Evolutionary conservation across 2,113 vertebrate species (phyloP), one percentile per base, ranked within the genome.

Genomic region (Polypterus senegalus): DNA sequence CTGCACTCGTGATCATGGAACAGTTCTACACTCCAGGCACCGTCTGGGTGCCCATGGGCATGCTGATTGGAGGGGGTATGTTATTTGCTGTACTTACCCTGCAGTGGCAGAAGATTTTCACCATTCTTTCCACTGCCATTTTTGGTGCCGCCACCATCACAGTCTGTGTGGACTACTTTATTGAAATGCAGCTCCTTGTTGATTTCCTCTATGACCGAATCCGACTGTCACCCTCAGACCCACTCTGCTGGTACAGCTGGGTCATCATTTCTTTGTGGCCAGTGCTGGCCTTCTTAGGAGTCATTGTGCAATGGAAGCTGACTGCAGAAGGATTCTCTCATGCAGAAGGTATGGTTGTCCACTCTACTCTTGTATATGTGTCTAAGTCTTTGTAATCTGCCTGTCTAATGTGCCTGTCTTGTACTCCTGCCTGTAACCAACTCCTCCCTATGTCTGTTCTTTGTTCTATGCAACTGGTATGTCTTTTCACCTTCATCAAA

Each of bases 241-340:
- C 78, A 3, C 86, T 89, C 60, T 93, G 92, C 85, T 94, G 91
- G 89, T 89, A 86, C 72, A 89, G 88, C 75, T 93, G 90, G 91
- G 89, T 83, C 63, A 83, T 92, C 66, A 77, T 92, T 74, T 86
- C 81, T 1, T 77, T 87, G 70, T 94, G 91, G 92, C 90, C 88
- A 3, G 63, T 75, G 7, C 84, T 94, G 58, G 86, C 87, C 72
- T 51, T 88, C 11, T 75, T 92, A 65, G 90, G 88, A 63, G 68
- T 79, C 8, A 77, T 92, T 72, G 79, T 92, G 60, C 91, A 92
- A 72, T 92, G 90, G 89, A 92, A 88, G 70, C 75, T 93, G 66
- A 88, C 87, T 0, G 84, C 86, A 5, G 76, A 85, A 66, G 85
- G 86, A 64, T 84, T 80, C 76, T 83, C 81, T 8, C 92, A 88